A percentile compares a stretch with the other conserved stretches of the same genome.
These are phyloP conservation scores for Stegodyphus mimosarum DNA, from an alignment of 1,140 invertebrate species.

Conservation along the genomic window DNA sequence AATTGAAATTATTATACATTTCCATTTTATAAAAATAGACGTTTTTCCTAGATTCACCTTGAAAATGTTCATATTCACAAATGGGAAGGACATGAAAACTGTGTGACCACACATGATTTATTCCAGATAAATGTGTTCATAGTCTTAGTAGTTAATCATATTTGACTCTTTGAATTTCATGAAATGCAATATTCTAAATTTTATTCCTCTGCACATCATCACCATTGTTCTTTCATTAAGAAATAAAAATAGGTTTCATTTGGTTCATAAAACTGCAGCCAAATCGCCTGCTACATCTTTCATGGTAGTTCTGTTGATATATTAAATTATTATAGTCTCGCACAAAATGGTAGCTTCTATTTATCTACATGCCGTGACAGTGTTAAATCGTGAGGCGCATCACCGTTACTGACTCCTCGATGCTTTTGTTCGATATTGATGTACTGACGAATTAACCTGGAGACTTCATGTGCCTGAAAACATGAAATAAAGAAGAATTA, in stretches of 20 bases:
- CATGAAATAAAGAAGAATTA: conserved; percentile 45
- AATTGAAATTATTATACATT: too few relatives aligned
- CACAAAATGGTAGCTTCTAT: background rate
- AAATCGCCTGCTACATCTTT: background rate
- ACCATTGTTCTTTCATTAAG: too few relatives aligned
- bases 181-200: background rate
- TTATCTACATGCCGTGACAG: conserved; percentile 47
- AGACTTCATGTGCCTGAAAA: conserved; percentile 76
- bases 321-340: background rate
- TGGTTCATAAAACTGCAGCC: background rate
- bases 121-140: background rate
- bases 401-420: conserved; percentile 51
- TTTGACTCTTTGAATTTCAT: background rate
- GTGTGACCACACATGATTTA: background rate
- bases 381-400: conserved; percentile 44
- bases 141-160: background rate
- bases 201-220: background rate
- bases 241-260: background rate
- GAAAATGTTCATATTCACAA: background rate
- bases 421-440: conserved; percentile 82
- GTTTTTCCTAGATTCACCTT: background rate
- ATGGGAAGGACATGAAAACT: background rate
- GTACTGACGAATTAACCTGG: conserved; percentile 94
- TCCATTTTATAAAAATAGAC: background rate
- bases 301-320: background rate